These are phyloP conservation scores for Hydractinia echinata DNA, from an alignment of 30 jellyfish, hydroid and myxozoan species.

Conservation along the genomic window DNA sequence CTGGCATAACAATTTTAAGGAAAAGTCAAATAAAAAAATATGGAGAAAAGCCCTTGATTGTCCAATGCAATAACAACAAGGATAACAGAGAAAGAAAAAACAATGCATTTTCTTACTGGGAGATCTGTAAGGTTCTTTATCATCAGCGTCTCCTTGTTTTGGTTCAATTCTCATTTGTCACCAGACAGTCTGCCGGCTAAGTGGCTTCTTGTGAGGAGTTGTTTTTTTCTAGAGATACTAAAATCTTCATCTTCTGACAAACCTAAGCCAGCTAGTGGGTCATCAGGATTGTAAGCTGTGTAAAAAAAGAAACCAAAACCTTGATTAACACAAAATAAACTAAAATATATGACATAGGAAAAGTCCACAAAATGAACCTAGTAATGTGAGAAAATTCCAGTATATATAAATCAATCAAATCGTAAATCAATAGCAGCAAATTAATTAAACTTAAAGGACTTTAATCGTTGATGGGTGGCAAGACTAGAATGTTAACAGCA, in stretches of 20 bases:
- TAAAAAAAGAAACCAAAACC: background rate
- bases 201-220: conserved; percentile 3
- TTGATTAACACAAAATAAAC: too few relatives aligned
- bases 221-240: background rate
- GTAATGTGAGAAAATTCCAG: too few relatives aligned
- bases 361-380: too few relatives aligned
- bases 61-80: background rate
- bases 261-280: conserved; percentile 81
- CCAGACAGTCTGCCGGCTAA: conserved; percentile 8
- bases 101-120: background rate
- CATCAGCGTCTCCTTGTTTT: background rate
- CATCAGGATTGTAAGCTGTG: conserved; percentile 64
- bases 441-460: too few relatives aligned
- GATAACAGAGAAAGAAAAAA: background rate
- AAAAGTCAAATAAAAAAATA: too few relatives aligned
- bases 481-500: too few relatives aligned
- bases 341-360: too few relatives aligned
- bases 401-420: too few relatives aligned
- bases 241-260: conserved; percentile 63
- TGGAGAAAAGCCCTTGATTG: too few relatives aligned
- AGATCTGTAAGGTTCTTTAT: background rate
- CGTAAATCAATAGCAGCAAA: too few relatives aligned
- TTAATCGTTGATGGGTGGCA: too few relatives aligned
- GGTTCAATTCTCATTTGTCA: conserved; percentile 26
- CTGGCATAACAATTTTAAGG: too few relatives aligned